Base-by-base conservation (phyloP, 2,888 invertebrate species). In the Thelaira solivaga region DNA sequence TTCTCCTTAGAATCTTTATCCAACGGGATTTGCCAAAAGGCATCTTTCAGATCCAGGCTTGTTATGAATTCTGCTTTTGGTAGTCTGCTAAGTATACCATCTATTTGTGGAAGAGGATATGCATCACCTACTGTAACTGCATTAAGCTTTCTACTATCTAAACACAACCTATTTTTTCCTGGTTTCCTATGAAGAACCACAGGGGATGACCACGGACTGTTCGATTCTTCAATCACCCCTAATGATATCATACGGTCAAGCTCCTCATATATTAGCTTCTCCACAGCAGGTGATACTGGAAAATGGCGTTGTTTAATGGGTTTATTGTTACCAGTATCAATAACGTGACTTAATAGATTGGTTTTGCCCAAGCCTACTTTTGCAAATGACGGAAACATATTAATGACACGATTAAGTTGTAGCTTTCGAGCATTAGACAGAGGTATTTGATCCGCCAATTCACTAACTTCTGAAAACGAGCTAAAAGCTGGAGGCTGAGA, bases 211-310 rank as follows among this genome's bases (percentile, higher is more conserved):
- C 78, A 78, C 2, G 76, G 39, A 13, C 76, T 0, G 72, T 49
- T 1, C 6, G 24, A 47, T 10, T 47, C 47, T 13, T 47, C 47
- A 7, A 47, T 47, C n/a, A 47, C 47, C 2, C 26, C 59, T 2
- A 82, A 51, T 1, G 29, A 47, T 2, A 86, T 13, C 86, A 87
- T 87, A 2, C 83, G 47, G 20, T 86, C 84, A 0, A 86, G 80
- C 64, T 86, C 85, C 11, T 74, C 57, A 20, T 76, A 73, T 8
- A 81, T 53, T 16, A 80, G 16, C 7, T 73, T 71, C 7, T 47
- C 67, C 4, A 57, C 36, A 0, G 67, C 67, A 3, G 57, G 67
- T 0, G 67, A 57, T 0, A 82, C 72, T 0, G 81, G 76, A 62
- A 69, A 80, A 22, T 81, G 80, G 0, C 82, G 51, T 26, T 81